phyloP scores from a whole-genome alignment of 2,113 vertebrate species.

The Myrmophylax atrothorax region DNA sequence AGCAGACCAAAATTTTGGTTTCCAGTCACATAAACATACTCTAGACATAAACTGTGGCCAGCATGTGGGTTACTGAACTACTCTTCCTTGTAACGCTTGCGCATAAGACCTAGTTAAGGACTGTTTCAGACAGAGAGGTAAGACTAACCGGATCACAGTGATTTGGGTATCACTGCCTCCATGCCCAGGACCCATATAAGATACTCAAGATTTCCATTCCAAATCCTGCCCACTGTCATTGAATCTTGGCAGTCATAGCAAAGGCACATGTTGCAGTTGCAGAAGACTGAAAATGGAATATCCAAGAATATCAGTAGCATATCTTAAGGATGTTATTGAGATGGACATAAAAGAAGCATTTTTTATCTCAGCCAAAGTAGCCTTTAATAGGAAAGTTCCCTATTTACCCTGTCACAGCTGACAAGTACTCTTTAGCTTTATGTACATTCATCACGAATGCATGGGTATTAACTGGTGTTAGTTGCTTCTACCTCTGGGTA shows the following conservation, averaged over 20 bases:
- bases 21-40: background rate
- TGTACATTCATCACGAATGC: background rate
- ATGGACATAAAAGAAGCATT: background rate
- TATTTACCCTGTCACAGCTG: background rate
- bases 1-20: background rate
- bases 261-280: background rate
- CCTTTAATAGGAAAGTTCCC: background rate
- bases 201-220: background rate
- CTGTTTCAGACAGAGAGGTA: background rate
- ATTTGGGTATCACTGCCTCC: background rate
- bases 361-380: background rate
- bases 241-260: background rate
- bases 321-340: background rate
- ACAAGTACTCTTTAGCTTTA: background rate
- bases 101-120: background rate
- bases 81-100: background rate
- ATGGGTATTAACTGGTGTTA: background rate
- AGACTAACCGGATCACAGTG: fast-evolving
- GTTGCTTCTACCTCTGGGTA: background rate
- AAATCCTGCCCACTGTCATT: background rate
- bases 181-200: background rate
- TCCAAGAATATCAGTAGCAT: background rate
- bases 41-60: background rate
- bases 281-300: background rate
- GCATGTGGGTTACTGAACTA: background rate